These are phyloP conservation scores for Rotaria socialis DNA, from an alignment of 2,888 invertebrate genomes.

Conservation along the genomic window DNA sequence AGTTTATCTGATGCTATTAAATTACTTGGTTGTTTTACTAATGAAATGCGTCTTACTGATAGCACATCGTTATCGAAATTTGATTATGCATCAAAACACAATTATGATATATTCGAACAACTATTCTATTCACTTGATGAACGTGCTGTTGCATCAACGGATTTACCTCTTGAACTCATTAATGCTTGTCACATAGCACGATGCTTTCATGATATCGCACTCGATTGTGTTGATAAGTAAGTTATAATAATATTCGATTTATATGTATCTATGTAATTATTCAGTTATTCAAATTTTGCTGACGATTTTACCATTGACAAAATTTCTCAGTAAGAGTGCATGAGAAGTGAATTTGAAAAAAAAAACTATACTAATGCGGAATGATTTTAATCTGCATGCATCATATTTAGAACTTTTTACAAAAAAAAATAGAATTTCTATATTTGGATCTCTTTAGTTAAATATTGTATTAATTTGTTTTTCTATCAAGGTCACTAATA, in stretches of 20 bases:
- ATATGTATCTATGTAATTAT: not conserved
- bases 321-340: not conserved
- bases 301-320: conserved; percentile 33
- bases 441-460: not conserved
- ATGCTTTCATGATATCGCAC: conserved; percentile 84
- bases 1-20: conserved; percentile 87
- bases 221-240: conserved; percentile 88
- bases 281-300: not conserved
- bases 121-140: conserved; percentile 44
- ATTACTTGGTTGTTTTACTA: conserved; percentile 78
- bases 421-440: no score
- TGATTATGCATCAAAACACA: conserved; percentile 39
- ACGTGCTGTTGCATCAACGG: not conserved
- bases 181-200: conserved; percentile 80
- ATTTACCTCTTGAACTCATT: conserved; percentile 62
- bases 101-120: conserved; percentile 43
- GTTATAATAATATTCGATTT: conserved; percentile 16
- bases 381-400: not conserved
- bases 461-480: not conserved
- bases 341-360: not conserved
- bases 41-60: not conserved
- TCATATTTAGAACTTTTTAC: not conserved
- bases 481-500: not conserved
- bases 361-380: not conserved
- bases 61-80: conserved; percentile 11